Evolutionary conservation across 1,140 invertebrate species (phyloP).

Genomic region (Orussus abietinus): DNA sequence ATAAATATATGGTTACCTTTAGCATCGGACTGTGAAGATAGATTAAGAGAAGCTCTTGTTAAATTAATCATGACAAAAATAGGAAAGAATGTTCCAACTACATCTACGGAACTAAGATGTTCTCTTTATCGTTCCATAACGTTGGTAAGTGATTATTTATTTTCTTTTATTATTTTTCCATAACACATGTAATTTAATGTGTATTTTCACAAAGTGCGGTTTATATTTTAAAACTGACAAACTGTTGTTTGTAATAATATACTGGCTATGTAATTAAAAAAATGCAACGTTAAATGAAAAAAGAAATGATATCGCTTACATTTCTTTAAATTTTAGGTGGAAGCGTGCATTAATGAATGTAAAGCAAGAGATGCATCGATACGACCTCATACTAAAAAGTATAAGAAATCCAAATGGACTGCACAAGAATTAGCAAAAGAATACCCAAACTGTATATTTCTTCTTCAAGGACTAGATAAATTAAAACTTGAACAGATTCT

Average conservation of each 20-base stretch:
- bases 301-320: background rate
- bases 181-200: too few relatives aligned
- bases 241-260: slow-evolving; percentile 1
- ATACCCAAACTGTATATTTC: slow-evolving; percentile 27
- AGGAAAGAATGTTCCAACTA: slow-evolving; percentile 25
- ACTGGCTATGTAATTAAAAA: background rate
- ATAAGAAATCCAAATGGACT: slow-evolving; percentile 14
- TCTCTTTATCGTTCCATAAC: slow-evolving; percentile 28
- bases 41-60: slow-evolving; percentile 49
- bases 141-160: slow-evolving; percentile 37
- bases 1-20: slow-evolving; percentile 86
- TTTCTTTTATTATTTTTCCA: too few relatives aligned
- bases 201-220: too few relatives aligned
- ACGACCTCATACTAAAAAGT: slow-evolving; percentile 14
- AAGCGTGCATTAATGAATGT: slow-evolving; percentile 29
- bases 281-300: too few relatives aligned
- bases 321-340: slow-evolving; percentile 25
- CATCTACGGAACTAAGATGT: slow-evolving; percentile 19
- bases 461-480: slow-evolving; percentile 22
- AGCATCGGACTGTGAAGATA: slow-evolving; percentile 50
- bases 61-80: slow-evolving; percentile 43
- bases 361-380: slow-evolving; percentile 2
- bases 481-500: slow-evolving; percentile 31
- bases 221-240: too few relatives aligned
- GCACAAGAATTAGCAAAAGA: slow-evolving; percentile 25